Conservation (phyloP, 2,888 invertebrate genomes). For the Choreutis nemorana region DNA sequence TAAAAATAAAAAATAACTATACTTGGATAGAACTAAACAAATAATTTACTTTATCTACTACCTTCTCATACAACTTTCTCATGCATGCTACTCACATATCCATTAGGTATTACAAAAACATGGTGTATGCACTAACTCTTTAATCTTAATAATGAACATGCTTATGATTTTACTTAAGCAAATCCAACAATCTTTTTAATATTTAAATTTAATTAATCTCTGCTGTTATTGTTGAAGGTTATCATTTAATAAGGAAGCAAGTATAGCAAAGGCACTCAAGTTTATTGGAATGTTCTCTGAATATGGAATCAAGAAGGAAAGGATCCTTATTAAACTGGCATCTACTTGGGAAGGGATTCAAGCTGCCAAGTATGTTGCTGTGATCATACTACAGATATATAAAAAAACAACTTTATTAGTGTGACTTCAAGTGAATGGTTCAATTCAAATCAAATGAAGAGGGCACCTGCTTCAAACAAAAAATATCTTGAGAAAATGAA, state of each 20-base stretch:
- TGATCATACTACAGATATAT: background rate
- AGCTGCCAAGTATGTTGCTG: constrained; percentile 90
- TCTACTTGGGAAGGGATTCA: constrained; percentile 99
- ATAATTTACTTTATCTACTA: too few relatives aligned
- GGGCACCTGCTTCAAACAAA: too few relatives aligned
- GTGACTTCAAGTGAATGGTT: too few relatives aligned
- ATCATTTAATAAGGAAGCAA: constrained; percentile 93
- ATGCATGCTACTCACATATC: too few relatives aligned
- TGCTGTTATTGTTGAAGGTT: constrained; percentile 64
- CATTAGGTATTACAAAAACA: background rate
- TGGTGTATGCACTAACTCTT: background rate
- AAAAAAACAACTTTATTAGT: background rate
- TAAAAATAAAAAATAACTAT: too few relatives aligned
- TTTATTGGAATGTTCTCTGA: constrained; percentile 91
- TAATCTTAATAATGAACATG: background rate
- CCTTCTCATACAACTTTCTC: too few relatives aligned
- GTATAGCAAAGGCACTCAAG: constrained; percentile 88
- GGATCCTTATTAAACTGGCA: constrained; percentile 96
- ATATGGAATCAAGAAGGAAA: constrained; percentile 87
- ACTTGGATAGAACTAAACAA: too few relatives aligned
- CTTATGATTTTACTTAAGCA: background rate
- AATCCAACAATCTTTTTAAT: background rate
- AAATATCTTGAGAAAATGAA: background rate
- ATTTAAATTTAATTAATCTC: constrained; percentile 1
- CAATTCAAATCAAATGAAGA: too few relatives aligned